These are phyloP conservation scores for Falcunculus frontatus DNA, from an alignment of 2,113 vertebrate genomes.

Conservation along the genomic window DNA sequence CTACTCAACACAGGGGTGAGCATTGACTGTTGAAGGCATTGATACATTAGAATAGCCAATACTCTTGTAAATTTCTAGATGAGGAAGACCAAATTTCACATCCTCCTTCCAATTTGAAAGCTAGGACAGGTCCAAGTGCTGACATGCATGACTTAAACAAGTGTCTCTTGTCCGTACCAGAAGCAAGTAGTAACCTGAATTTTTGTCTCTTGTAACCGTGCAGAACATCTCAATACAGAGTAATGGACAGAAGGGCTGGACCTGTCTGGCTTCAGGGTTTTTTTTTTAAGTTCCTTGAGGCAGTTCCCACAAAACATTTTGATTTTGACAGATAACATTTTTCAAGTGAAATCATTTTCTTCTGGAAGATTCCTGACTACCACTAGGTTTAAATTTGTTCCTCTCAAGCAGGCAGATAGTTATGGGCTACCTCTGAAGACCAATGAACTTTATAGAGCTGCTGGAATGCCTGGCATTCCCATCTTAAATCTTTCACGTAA, in stretches of 20 bases:
- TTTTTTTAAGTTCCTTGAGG: not conserved
- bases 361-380: not conserved
- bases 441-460: not conserved
- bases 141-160: not conserved
- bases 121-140: not conserved
- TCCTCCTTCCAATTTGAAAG: not conserved
- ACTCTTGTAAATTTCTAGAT: not conserved
- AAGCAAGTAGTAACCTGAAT: not conserved
- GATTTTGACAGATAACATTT: not conserved
- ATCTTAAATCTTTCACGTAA: not conserved
- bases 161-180: not conserved
- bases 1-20: not conserved
- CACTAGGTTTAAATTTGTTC: not conserved
- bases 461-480: not conserved
- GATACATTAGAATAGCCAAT: not conserved
- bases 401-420: not conserved
- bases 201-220: not conserved
- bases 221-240: not conserved
- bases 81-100: not conserved
- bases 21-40: not conserved
- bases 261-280: not conserved
- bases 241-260: not conserved
- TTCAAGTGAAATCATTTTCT: not conserved
- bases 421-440: not conserved
- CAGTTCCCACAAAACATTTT: not conserved